Evolutionary conservation across 2,113 vertebrate species (phyloP).

Genomic region (Chiloscyllium plagiosum): DNA sequence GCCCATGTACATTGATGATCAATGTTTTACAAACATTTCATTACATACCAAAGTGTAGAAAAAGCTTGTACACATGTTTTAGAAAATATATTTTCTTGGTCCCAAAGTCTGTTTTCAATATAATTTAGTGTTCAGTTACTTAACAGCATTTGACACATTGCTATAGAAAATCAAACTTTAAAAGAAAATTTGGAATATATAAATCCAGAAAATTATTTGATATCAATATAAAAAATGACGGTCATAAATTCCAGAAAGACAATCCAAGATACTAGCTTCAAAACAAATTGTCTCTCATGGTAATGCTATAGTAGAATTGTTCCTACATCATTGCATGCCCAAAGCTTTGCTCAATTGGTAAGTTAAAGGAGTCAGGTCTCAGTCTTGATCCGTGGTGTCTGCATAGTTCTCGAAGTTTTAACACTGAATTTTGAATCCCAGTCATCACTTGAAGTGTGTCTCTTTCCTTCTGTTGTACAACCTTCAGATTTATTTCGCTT

Average conservation of each 20-base stretch:
- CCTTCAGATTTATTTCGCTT: constrained; percentile 70
- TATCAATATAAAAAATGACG: not conserved
- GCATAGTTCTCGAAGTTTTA: constrained; percentile 65
- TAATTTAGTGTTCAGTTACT: not conserved
- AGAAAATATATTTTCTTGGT: constrained; percentile 33
- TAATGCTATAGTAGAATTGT: not conserved
- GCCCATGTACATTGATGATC: not conserved
- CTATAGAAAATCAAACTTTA: not conserved
- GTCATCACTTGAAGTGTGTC: constrained; percentile 49
- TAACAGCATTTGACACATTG: not conserved
- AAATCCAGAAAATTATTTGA: not conserved
- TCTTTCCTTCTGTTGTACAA: constrained; percentile 61
- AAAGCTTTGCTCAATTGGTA: not conserved
- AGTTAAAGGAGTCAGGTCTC: constrained; percentile 58
- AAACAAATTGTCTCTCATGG: not conserved
- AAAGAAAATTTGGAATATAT: not conserved
- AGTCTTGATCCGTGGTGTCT: constrained; percentile 58
- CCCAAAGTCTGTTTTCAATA: constrained; percentile 5
- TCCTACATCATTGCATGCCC: not conserved
- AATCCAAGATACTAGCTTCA: not conserved
- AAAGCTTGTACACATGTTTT: not conserved
- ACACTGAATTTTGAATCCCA: constrained; percentile 54
- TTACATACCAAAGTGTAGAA: constrained; percentile 17
- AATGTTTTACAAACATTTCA: not conserved
- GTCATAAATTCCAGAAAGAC: constrained; percentile 14